Conservation (phyloP, 2,113 vertebrate genomes). For the human (Homo sapiens) region DNA sequence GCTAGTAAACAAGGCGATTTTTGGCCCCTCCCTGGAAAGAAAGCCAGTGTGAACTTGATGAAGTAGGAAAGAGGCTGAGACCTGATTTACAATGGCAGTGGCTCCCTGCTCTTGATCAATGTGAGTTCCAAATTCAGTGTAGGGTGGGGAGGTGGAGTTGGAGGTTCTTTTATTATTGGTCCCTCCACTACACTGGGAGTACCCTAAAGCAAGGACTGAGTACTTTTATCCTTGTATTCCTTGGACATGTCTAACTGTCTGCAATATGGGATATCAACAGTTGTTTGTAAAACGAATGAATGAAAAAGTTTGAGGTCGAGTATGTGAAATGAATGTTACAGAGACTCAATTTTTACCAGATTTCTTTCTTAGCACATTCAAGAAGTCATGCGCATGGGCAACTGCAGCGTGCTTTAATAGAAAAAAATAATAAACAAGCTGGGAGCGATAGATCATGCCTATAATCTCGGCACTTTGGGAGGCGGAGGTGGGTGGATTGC, state of each 20-base stretch:
- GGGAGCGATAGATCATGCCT: no score
- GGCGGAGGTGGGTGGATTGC: no score
- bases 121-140: background rate
- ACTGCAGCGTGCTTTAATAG: background rate
- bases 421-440: background rate
- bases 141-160: background rate
- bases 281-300: slow-evolving; percentile 10
- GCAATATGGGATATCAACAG: background rate
- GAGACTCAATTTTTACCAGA: background rate
- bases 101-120: background rate
- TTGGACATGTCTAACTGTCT: background rate
- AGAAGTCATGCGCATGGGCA: background rate
- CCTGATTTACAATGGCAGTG: no score
- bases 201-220: background rate
- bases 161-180: background rate
- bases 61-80: background rate
- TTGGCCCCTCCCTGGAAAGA: background rate
- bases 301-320: background rate
- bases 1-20: background rate
- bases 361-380: background rate
- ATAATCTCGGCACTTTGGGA: no score
- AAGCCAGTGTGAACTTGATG: background rate
- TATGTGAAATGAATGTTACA: background rate
- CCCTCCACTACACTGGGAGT: no score
- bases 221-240: background rate